Percentiles rank a stretch among this genome's conserved stretches.
These are phyloP conservation scores for Noctuana brunneofusca DNA, from an alignment of 2,888 invertebrate species.

Conservation along the genomic window DNA sequence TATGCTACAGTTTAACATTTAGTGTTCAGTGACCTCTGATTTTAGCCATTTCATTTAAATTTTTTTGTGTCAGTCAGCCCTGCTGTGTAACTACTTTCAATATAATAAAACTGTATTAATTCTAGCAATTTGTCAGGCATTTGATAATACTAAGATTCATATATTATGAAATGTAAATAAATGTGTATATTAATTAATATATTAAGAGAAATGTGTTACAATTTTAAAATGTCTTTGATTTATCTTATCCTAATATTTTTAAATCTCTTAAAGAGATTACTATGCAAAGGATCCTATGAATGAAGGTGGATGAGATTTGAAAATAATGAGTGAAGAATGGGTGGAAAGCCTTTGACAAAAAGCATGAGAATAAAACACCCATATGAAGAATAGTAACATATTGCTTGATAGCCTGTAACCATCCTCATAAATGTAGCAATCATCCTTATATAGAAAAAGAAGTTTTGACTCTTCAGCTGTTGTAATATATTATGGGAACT, in stretches of 20 bases:
- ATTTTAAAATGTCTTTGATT: background rate
- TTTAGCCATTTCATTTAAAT: background rate
- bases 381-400: no score
- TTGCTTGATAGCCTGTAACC: no score
- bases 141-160: background rate
- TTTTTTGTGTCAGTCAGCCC: background rate
- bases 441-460: no score
- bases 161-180: background rate
- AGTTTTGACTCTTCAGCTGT: no score
- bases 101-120: background rate
- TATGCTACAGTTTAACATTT: background rate
- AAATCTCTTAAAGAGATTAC: no score
- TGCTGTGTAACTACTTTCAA: background rate
- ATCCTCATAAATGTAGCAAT: no score
- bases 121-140: background rate
- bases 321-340: no score
- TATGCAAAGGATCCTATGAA: no score
- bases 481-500: no score
- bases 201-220: background rate
- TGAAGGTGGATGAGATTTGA: no score
- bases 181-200: background rate
- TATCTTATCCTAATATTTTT: background rate
- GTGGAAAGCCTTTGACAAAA: no score
- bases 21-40: background rate
- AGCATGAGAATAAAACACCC: no score